These are phyloP conservation scores for Apamea sordens DNA, from an alignment of 2,888 invertebrate genomes.

Conservation along the genomic window DNA sequence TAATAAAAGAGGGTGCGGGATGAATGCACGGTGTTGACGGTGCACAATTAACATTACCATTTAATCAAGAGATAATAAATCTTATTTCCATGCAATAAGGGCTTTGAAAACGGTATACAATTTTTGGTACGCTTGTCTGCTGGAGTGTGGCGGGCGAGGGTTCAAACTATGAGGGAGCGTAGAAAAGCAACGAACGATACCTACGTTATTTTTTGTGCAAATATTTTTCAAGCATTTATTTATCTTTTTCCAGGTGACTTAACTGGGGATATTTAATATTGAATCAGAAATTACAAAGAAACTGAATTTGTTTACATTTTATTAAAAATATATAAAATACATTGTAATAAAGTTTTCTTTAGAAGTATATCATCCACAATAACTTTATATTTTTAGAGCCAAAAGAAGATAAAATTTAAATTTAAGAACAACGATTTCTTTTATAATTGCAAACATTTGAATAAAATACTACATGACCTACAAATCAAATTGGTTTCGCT, in stretches of 20 bases:
- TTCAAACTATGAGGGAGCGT: constrained; percentile 83
- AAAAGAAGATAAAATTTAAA: not conserved
- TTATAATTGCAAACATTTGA: constrained; percentile 25
- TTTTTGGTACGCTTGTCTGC: constrained; percentile 78
- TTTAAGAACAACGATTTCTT: constrained; percentile 10
- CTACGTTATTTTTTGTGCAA: constrained; percentile 79
- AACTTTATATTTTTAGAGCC: not conserved
- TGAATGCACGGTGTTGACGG: constrained; percentile 84
- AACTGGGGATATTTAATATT: constrained; percentile 40
- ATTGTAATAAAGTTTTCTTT: not conserved
- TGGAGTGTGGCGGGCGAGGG: constrained; percentile 85
- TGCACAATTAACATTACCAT: constrained; percentile 66
- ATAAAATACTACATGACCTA: constrained; percentile 47
- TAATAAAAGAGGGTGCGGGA: constrained; percentile 87
- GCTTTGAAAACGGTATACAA: constrained; percentile 59
- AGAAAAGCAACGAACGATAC: constrained; percentile 76
- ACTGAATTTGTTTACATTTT: not conserved
- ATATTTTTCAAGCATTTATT: constrained; percentile 80
- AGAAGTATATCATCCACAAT: not conserved
- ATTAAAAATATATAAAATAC: not conserved
- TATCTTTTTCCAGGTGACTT: constrained; percentile 79
- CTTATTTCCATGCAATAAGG: constrained; percentile 74
- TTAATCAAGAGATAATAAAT: constrained; percentile 69
- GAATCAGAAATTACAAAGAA: constrained; percentile 2
- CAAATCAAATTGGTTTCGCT: constrained; percentile 26